A percentile compares a stretch with the other conserved stretches of the same genome.
Evolutionary conservation across 2,113 vertebrate species (phyloP).

Genomic region (Tetrax tetrax): DNA sequence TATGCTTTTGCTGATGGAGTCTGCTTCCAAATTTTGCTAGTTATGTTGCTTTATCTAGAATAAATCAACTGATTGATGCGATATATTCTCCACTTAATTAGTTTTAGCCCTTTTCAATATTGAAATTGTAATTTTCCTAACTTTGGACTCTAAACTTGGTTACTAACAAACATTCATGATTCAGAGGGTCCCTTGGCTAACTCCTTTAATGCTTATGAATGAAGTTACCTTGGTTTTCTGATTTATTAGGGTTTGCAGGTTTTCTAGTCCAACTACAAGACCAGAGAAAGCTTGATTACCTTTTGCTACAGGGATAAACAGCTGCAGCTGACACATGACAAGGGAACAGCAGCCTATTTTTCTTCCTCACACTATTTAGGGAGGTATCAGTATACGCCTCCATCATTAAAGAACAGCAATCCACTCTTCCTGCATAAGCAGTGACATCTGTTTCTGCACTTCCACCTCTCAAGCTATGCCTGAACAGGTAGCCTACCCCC

Average conservation of each 20-base stretch:
- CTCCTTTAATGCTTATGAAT: neutral
- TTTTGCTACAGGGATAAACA: neutral
- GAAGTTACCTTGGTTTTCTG: neutral
- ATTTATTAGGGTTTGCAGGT: neutral
- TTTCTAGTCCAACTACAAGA: neutral
- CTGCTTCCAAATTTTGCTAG: neutral
- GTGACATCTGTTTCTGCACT: neutral
- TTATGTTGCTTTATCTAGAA: neutral
- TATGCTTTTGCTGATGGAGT: neutral
- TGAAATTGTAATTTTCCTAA: neutral
- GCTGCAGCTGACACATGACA: neutral
- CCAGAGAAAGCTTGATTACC: neutral
- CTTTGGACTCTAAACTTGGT: neutral
- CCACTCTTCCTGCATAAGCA: neutral
- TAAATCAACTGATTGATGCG: neutral
- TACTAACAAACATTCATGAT: neutral
- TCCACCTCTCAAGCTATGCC: neutral
- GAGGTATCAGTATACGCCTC: neutral
- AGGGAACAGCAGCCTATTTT: neutral
- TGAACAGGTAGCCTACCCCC: neutral
- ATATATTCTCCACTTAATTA: fast-evolving
- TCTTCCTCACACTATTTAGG: neutral
- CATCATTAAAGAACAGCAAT: neutral
- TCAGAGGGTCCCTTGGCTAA: neutral
- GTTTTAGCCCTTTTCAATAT: neutral